Percentiles rank a stretch among this genome's conserved stretches.
These are phyloP conservation scores for Otolemur crassicaudatus DNA, from an alignment of 2,797 vertebrate genomes.

Conservation along the genomic window DNA sequence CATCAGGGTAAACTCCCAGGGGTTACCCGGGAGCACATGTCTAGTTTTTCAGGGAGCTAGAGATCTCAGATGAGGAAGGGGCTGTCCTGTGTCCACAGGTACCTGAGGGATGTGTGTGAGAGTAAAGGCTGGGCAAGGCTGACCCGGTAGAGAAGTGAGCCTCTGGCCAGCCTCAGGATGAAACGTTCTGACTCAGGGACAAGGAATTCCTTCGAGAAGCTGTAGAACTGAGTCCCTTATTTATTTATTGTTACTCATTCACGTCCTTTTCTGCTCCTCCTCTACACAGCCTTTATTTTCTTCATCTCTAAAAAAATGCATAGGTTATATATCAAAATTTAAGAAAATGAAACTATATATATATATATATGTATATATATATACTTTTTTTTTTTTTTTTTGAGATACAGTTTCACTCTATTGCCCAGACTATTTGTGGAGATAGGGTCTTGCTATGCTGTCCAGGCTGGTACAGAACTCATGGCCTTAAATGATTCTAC, in stretches of 20 bases:
- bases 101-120: rapidly evolving
- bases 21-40: rapidly evolving
- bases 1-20: rapidly evolving
- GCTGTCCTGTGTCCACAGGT: not conserved
- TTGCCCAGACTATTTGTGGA: too few species aligned
- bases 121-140: rapidly evolving
- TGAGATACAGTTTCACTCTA: too few species aligned
- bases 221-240: rapidly evolving
- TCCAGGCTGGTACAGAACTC: too few species aligned
- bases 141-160: rapidly evolving
- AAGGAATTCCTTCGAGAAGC: not conserved
- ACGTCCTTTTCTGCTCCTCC: rapidly evolving
- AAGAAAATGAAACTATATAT: too few species aligned
- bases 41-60: too few species aligned
- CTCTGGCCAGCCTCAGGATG: rapidly evolving
- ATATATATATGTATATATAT: too few species aligned
- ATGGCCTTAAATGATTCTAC: too few species aligned
- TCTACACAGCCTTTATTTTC: rapidly evolving
- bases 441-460: too few species aligned
- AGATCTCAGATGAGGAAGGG: not conserved
- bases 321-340: not conserved
- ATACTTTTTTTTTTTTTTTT: too few species aligned
- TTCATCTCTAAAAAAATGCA: not conserved
- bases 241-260: too few species aligned
- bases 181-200: not conserved